A percentile compares a stretch with the other conserved stretches of the same genome.
phyloP scores from a whole-genome alignment of 2,888 invertebrate genomes.

The Brenthis daphne region DNA sequence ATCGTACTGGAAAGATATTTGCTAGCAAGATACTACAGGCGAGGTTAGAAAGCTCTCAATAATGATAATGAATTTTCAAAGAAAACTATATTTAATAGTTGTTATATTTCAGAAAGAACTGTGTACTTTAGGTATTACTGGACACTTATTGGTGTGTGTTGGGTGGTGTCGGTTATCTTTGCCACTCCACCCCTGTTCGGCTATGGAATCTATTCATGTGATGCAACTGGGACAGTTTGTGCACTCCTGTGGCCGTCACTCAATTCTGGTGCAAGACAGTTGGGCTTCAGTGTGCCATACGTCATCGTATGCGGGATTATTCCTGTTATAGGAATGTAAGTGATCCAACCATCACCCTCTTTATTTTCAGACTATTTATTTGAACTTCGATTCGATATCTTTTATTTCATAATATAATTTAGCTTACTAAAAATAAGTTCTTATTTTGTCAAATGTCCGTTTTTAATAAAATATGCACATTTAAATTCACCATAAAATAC shows the following conservation, averaged over 20 bases:
- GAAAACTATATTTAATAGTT: constrained; percentile 5
- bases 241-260: constrained; percentile 73
- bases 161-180: constrained; percentile 66
- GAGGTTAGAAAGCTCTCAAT: constrained; percentile 56
- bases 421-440: background rate
- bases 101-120: constrained; percentile 59
- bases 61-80: background rate
- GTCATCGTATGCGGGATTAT: constrained; percentile 67
- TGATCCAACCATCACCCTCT: constrained; percentile 21
- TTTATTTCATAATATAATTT: background rate
- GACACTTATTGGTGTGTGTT: constrained; percentile 67
- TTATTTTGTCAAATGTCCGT: too few relatives aligned
- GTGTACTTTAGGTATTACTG: constrained; percentile 71
- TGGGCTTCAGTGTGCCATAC: constrained; percentile 72
- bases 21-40: constrained; percentile 69
- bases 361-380: background rate
- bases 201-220: constrained; percentile 77
- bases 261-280: constrained; percentile 62
- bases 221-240: constrained; percentile 74
- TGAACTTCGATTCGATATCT: background rate
- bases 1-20: constrained; percentile 79
- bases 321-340: constrained; percentile 76
- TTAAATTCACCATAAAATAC: background rate
- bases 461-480: background rate
- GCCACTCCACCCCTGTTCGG: constrained; percentile 76